A percentile compares a stretch with the other conserved stretches of the same genome.
Evolutionary conservation across 92 coral and sea anemone genomes (phyloP).

Genomic region (Siderastrea siderea): DNA sequence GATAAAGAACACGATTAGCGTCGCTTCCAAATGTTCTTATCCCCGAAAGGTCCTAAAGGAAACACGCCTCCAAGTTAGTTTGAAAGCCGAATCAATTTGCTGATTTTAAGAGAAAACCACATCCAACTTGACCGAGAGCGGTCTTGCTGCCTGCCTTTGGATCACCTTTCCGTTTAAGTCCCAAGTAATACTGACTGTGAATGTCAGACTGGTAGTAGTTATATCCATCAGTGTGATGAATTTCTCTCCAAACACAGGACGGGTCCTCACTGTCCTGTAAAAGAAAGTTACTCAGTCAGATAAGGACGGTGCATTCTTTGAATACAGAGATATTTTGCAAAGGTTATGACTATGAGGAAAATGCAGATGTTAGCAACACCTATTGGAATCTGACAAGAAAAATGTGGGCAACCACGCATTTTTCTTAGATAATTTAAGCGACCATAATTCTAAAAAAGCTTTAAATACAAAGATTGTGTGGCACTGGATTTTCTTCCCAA

Average conservation of each 20-base stretch:
- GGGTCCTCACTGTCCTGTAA: slow-evolving; percentile 16
- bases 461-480: no score
- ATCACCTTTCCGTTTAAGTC: slow-evolving; percentile 26
- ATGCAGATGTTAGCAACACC: no score
- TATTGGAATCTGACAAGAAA: no score
- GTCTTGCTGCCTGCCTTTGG: slow-evolving; percentile 22
- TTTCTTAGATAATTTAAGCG: no score
- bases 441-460: no score
- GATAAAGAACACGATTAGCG: no score
- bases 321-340: no score
- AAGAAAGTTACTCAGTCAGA: not conserved
- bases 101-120: slow-evolving; percentile 15
- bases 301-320: no score
- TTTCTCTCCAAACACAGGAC: slow-evolving; percentile 39
- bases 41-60: not conserved
- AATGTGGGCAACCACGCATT: no score
- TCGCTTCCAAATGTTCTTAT: no score
- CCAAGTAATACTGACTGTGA: slow-evolving; percentile 15
- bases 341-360: no score
- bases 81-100: not conserved
- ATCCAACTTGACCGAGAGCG: slow-evolving; percentile 28
- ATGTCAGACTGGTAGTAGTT: slow-evolving; percentile 40
- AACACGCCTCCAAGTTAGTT: not conserved
- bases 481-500: no score
- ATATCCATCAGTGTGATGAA: slow-evolving; percentile 31